Conservation (phyloP, 2,797 vertebrate species). For the Leuciscus waleckii region DNA sequence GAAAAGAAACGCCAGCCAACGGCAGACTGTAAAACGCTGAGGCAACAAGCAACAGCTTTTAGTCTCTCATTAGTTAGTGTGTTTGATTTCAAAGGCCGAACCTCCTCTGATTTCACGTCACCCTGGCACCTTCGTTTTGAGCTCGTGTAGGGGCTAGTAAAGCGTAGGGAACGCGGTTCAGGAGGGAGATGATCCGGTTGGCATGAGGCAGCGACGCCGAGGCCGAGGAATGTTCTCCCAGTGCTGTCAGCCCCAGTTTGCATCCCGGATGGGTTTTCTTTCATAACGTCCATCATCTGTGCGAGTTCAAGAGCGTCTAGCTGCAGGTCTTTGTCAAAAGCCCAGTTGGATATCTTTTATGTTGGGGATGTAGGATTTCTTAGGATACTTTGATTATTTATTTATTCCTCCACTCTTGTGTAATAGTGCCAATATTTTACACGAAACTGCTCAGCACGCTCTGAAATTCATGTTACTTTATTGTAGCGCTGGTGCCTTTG, state of each 20-base stretch:
- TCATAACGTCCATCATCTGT: constrained; percentile 84
- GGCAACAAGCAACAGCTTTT: constrained; percentile 33
- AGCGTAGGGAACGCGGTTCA: not conserved
- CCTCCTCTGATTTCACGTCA: constrained; percentile 16
- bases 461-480: constrained; percentile 85
- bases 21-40: constrained; percentile 53
- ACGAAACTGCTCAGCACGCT: constrained; percentile 79
- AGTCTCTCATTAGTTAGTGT: constrained; percentile 52
- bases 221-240: constrained; percentile 71
- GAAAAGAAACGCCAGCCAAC: constrained; percentile 46
- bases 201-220: constrained; percentile 19
- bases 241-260: constrained; percentile 83
- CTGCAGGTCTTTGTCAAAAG: constrained; percentile 95
- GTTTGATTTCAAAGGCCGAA: constrained; percentile 53
- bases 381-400: constrained; percentile 94
- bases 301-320: constrained; percentile 87
- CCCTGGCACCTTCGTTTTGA: constrained; percentile 8
- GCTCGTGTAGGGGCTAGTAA: constrained; percentile 31
- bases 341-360: constrained; percentile 92
- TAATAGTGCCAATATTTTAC: constrained; percentile 84
- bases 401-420: constrained; percentile 90
- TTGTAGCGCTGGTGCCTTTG: constrained; percentile 78
- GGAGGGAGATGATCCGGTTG: constrained; percentile 38
- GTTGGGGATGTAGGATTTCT: constrained; percentile 91
- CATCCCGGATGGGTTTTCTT: constrained; percentile 70